Evolutionary conservation across 2,888 invertebrate genomes (phyloP), one percentile per base, ranked within the genome.

Genomic region (Luffia ferchaultella): DNA sequence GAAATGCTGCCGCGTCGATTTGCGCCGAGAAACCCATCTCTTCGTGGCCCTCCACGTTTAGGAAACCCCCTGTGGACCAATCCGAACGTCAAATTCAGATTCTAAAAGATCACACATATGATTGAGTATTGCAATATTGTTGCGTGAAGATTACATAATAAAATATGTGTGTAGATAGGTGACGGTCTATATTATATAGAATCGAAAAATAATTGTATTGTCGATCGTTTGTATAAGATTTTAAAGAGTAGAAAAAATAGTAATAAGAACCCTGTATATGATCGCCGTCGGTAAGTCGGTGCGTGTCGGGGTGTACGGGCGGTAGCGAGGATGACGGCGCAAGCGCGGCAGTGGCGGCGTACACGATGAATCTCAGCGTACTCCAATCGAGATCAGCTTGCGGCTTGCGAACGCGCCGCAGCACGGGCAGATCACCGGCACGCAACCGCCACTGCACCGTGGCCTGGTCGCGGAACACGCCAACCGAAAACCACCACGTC

Each of bases 381-480:
- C 88, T 86, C 91, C 90, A 91, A 55, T 89, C 87, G 2, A 88
- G 88, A 54, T 88, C 87, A 0, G 86, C 78, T 52, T 77, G 79
- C 50, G 85, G 67, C 86, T 89, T 43, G 52, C 56, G 54, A 48
- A 57, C 49, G 48, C 54, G 58, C 65, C 63, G 40, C 62, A 62
- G 42, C 43, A 46, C 49, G 43, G 18, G 48, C 53, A 64, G 61
- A 52, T 59, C 66, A 16, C 65, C 68, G 12, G 64, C 62, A 46
- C 80, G 82, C 55, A 89, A 76, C 54, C 83, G 86, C 90, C 90
- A 93, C 57, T 89, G 87, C 48, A 92, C 80, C 1, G 90, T 86
- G 18, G 92, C 88, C 61, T 89, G 88, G 17, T 89, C 90, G 58
- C 86, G 85, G 70, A 87, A 90, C 53, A 90, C 89, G 52, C 89